Base-by-base conservation (phyloP, 2,113 vertebrate genomes). In the Zeus faber region DNA sequence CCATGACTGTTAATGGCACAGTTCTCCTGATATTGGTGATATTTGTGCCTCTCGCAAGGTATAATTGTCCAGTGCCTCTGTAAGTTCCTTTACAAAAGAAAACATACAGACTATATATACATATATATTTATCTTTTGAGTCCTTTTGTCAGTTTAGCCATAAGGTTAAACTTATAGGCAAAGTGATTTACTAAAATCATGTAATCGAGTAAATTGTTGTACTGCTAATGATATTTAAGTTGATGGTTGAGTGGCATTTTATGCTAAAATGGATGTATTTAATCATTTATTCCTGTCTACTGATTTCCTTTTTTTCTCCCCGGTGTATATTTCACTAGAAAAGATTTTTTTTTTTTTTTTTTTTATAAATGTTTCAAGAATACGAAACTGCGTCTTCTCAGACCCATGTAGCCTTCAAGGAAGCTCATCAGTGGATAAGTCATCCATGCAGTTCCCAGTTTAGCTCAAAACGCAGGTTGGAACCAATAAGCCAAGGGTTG, bases 231-330 rank as follows among this genome's bases (percentile, higher is more conserved):
- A 74, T 79, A 73, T 65, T 65, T 40, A 56, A 37, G 25, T 43
- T 40, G 20, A 40, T 25, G 14, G 22, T 16, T 45, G 22, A 62
- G 72, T 74, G 69, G 70, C 53, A 59, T 65, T 57, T 35, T 82
- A 79, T 77, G 60, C 75, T 73, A 63, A 76, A 31, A 67, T 65
- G 10, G 56, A 69, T 71, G 62, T 84, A 82, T 80, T 79, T 82
- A 75, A 67, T 80, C 76, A 81, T 85, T 85, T 85, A 85, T 84
- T 81, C 62, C 58, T 70, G 45, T 69, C 65, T 69, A 52, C 67
- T 58, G 54, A 45, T 73, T 77, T 77, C 0, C 4, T 21, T 79
- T 72, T 78, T 75, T 77, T 71, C 66, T n/a, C n/a, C n/a, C n/a
- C n/a, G 76, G 70, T 57, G 65, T 71, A 81, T 65, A 81, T 75